Percentiles rank a stretch among this genome's conserved stretches.
Evolutionary conservation across 2,888 invertebrate species (phyloP).

Genomic region (Hemistola chrysoprasaria): DNA sequence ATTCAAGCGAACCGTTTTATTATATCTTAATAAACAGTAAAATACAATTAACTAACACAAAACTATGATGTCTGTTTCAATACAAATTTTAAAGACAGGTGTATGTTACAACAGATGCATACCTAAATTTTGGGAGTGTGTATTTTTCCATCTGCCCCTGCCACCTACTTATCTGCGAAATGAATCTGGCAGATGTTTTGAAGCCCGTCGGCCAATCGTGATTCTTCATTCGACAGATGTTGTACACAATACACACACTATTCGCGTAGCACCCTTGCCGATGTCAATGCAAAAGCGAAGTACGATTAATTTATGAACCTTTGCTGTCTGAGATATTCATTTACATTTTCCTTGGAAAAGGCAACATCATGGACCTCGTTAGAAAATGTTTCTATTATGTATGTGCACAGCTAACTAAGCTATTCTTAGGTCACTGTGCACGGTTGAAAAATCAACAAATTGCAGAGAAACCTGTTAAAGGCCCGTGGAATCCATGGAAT

Average conservation of each 20-base stretch:
- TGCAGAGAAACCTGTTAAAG: not conserved
- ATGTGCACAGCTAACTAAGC: not conserved
- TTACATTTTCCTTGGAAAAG: no score
- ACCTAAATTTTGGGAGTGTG: constrained; percentile 9
- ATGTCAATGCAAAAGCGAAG: constrained; percentile 1
- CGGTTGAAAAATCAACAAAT: not conserved
- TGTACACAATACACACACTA: constrained; percentile 1
- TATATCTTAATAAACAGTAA: no score
- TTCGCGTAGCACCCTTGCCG: constrained; percentile 10
- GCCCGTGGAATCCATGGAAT: not conserved
- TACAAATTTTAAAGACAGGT: constrained; percentile 6
- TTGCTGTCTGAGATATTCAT: no score
- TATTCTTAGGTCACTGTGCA: not conserved
- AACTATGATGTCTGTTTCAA: constrained; percentile 4
- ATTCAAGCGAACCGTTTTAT: constrained; percentile 27
- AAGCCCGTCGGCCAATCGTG: constrained; percentile 28
- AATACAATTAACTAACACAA: not conserved
- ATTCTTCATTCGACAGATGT: constrained; percentile 27
- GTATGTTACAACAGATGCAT: constrained; percentile 3
- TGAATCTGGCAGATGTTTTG: constrained; percentile 36
- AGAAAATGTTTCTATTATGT: not conserved
- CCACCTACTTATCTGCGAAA: constrained; percentile 29
- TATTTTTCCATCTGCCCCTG: constrained; percentile 29
- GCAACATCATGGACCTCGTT: not conserved
- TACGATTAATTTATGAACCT: not conserved